Percentiles rank a stretch among this genome's conserved stretches.
Evolutionary conservation across 1,140 invertebrate species (phyloP).

Genomic region (Bilobella aurantiaca): DNA sequence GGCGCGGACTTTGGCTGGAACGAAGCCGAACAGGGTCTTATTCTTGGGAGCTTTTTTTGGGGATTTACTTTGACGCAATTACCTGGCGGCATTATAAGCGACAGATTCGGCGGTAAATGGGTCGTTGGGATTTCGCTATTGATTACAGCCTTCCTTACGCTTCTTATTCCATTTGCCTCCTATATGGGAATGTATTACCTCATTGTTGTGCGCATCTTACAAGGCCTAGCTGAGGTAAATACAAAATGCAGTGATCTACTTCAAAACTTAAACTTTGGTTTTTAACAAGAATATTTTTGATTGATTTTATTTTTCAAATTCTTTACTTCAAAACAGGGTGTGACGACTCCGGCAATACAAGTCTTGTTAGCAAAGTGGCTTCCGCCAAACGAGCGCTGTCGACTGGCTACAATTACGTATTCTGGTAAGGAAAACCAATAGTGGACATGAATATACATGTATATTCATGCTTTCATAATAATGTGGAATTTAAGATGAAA

Average conservation of each 20-base stretch:
- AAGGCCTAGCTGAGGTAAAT: constrained; percentile 70
- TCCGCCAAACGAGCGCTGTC: constrained; percentile 42
- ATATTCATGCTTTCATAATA: too few relatives aligned
- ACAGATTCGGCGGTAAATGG: constrained; percentile 47
- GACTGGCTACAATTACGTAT: constrained; percentile 31
- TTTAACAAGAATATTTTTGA: not conserved
- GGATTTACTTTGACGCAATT: constrained; percentile 79
- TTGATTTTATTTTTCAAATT: too few relatives aligned
- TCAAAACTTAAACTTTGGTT: too few relatives aligned
- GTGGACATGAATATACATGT: too few relatives aligned
- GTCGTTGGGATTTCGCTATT: constrained; percentile 46
- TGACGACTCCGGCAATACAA: constrained; percentile 66
- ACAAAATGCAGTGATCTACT: too few relatives aligned
- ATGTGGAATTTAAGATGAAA: too few relatives aligned
- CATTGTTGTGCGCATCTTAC: constrained; percentile 63
- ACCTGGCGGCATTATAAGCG: constrained; percentile 56
- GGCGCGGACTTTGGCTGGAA: not conserved
- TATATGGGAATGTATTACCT: constrained; percentile 59
- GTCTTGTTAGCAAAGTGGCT: constrained; percentile 68
- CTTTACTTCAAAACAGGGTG: constrained; percentile 64
- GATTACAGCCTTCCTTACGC: constrained; percentile 61
- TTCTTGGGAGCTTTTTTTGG: constrained; percentile 65
- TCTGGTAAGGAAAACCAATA: constrained; percentile 49
- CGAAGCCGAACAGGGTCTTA: constrained; percentile 50
- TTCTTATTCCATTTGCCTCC: constrained; percentile 59